Percentiles rank a stretch among this genome's conserved stretches.
phyloP scores from a whole-genome alignment of 2,888 invertebrate species.

The Neuroscelio doddi region DNA sequence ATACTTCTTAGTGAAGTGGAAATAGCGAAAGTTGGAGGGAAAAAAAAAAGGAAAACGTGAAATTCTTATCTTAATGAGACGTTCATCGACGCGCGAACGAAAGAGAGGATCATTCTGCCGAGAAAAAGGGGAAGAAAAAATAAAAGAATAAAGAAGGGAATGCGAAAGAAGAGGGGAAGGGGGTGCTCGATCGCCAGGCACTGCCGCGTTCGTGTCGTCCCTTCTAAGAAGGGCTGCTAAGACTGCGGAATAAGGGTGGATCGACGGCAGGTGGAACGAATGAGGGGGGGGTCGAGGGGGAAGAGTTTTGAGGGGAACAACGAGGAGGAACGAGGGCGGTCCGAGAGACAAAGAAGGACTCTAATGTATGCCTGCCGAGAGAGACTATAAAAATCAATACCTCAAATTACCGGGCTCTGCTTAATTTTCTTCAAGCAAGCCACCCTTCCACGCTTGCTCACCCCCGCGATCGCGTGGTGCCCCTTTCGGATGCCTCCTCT shows the following conservation, averaged over 20 bases:
- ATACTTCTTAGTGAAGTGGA: background rate
- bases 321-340: constrained; percentile 43
- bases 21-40: constrained; percentile 21
- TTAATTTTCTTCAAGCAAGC: constrained; percentile 68
- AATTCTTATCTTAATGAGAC: constrained; percentile 48
- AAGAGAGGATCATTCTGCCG: constrained; percentile 34
- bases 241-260: constrained; percentile 51
- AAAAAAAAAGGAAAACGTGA: constrained; percentile 23
- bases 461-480: constrained; percentile 19
- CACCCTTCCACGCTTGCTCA: constrained; percentile 25
- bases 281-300: constrained; percentile 33
- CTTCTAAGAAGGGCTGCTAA: constrained; percentile 54
- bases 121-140: constrained; percentile 19
- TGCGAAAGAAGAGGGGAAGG: constrained; percentile 38
- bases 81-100: constrained; percentile 43
- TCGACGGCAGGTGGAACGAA: constrained; percentile 29
- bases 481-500: constrained; percentile 25
- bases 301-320: constrained; percentile 42
- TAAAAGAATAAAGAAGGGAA: constrained; percentile 23
- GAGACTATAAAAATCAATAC: constrained; percentile 72
- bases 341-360: constrained; percentile 60
- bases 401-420: constrained; percentile 72
- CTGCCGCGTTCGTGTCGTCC: constrained; percentile 66
- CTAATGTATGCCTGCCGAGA: constrained; percentile 71
- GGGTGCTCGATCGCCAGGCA: constrained; percentile 65